These are phyloP conservation scores for Myrmophylax atrothorax DNA, from an alignment of 2,113 vertebrate genomes.

Conservation along the genomic window DNA sequence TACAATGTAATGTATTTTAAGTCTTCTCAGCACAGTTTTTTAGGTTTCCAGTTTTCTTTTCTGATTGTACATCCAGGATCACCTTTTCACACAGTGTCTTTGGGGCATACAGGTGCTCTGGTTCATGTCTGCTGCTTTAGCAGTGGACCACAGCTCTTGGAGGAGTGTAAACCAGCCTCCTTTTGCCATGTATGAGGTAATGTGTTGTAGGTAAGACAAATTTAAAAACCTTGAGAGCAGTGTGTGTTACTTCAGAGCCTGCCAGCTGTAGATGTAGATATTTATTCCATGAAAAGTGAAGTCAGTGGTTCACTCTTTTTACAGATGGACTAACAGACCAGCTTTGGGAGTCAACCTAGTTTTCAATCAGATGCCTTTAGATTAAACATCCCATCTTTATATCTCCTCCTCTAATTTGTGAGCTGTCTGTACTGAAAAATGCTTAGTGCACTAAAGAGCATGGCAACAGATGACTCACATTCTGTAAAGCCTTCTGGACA, in stretches of 20 bases:
- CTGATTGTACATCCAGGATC: fast-evolving
- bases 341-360: background rate
- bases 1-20: background rate
- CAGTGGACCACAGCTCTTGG: background rate
- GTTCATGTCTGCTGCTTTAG: background rate
- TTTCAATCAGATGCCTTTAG: background rate
- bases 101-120: background rate
- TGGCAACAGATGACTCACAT: fast-evolving
- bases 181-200: background rate
- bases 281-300: background rate
- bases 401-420: background rate
- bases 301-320: background rate
- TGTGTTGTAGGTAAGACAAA: background rate
- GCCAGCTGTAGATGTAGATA: background rate
- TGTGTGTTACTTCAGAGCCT: background rate
- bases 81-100: background rate
- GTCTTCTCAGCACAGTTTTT: background rate
- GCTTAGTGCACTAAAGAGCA: background rate
- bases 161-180: background rate
- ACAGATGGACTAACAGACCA: background rate
- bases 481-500: background rate
- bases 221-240: background rate
- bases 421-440: background rate
- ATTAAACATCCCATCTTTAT: background rate
- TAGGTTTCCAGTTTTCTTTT: background rate